These are phyloP conservation scores for Patella pellucida DNA, from an alignment of 2,888 invertebrate species.

Conservation along the genomic window DNA sequence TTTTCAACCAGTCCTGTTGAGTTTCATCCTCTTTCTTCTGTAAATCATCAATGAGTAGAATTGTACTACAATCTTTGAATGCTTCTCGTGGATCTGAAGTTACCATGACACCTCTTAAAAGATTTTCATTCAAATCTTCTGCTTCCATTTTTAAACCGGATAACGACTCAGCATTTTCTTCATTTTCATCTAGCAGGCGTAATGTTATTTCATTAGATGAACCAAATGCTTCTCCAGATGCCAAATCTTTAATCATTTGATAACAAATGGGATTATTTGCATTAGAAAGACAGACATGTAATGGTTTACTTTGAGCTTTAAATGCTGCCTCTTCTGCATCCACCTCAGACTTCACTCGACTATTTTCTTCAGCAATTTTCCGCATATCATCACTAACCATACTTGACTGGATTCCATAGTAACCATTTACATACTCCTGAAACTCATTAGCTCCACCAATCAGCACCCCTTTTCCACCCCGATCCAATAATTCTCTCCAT, in stretches of 20 bases:
- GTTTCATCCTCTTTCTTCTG: constrained; percentile 39
- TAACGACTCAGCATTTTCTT: constrained; percentile 42
- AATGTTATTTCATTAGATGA: constrained; percentile 56
- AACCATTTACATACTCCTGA: constrained; percentile 67
- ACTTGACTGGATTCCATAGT: constrained; percentile 67
- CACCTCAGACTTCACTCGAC: constrained; percentile 52
- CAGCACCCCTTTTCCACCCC: constrained; percentile 70
- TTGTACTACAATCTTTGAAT: constrained; percentile 57
- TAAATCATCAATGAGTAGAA: constrained; percentile 61
- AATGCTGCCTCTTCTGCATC: constrained; percentile 57
- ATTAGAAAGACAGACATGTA: constrained; percentile 65
- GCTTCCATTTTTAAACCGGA: constrained; percentile 64
- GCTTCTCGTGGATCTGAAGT: constrained; percentile 51
- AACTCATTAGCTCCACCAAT: constrained; percentile 71
- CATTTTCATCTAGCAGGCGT: constrained; percentile 51
- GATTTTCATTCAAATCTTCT: constrained; percentile 57
- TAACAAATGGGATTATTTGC: constrained; percentile 61
- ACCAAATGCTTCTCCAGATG: constrained; percentile 64
- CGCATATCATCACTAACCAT: constrained; percentile 62
- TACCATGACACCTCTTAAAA: constrained; percentile 51
- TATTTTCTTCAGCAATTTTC: constrained; percentile 64
- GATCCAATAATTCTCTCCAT: constrained; percentile 71
- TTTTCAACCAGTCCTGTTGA: constrained; percentile 53
- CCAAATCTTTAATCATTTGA: constrained; percentile 50
- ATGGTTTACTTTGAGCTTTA: constrained; percentile 53